Conservation (phyloP, 2,797 vertebrate genomes). For the Acropternis orthonyx region DNA sequence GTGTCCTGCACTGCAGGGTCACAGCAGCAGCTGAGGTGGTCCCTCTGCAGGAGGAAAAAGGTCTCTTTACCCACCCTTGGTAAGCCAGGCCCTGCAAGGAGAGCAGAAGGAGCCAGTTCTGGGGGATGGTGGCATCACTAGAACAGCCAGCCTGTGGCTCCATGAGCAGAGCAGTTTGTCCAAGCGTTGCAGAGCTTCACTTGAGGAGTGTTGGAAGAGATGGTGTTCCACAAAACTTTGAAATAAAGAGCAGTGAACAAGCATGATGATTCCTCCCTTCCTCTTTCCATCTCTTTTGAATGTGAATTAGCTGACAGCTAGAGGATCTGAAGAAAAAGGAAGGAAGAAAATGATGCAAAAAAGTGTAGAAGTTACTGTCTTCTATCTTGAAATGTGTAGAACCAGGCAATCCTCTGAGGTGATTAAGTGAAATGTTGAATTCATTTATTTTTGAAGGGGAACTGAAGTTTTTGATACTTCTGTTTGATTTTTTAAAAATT, state of each 20-base stretch:
- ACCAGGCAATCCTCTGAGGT: not conserved
- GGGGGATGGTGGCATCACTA: not conserved
- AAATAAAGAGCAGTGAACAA: not conserved
- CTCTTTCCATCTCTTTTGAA: not conserved
- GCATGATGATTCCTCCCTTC: not conserved
- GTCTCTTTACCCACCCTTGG: not conserved
- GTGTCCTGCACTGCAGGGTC: fast-evolving
- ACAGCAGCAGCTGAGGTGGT: not conserved
- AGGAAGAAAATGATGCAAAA: not conserved
- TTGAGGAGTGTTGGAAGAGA: not conserved
- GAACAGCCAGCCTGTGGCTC: not conserved
- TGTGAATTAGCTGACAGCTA: not conserved
- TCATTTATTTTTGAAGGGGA: not conserved
- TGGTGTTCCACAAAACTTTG: not conserved
- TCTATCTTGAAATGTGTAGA: not conserved
- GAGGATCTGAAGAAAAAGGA: not conserved
- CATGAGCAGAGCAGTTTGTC: not conserved
- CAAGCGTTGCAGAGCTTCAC: not conserved
- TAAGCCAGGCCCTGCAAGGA: not conserved
- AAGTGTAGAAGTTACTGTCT: not conserved
- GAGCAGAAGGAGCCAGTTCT: not conserved
- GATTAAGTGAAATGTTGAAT: not conserved
- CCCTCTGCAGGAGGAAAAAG: not conserved
- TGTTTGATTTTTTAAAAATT: not conserved
- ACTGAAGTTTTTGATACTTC: not conserved